Percentiles rank a stretch among this genome's conserved stretches.
These are phyloP conservation scores for Jacana jacana DNA, from an alignment of 2,113 vertebrate species.

Conservation along the genomic window DNA sequence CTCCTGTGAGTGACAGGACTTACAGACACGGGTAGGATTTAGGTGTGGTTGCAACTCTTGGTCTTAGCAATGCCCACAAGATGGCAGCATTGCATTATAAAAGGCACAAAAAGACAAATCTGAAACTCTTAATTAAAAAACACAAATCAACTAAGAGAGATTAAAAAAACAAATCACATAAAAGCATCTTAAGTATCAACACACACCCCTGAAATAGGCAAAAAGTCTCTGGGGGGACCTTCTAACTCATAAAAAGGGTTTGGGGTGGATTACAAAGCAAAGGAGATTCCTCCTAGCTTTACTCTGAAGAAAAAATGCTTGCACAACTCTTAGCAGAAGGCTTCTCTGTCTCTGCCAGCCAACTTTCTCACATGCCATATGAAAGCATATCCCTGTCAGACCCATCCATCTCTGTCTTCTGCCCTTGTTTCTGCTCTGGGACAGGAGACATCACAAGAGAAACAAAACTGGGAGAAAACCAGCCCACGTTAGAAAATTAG, in stretches of 20 bases:
- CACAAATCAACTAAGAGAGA: neutral
- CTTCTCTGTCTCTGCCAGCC: neutral
- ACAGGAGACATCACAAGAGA: accelerated
- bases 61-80: neutral
- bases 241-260: neutral
- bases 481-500: neutral
- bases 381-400: neutral
- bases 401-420: neutral
- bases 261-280: neutral
- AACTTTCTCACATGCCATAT: neutral
- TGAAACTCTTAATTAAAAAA: too few relatives aligned
- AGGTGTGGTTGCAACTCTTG: neutral
- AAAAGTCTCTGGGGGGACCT: neutral
- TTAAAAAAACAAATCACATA: neutral
- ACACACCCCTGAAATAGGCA: neutral
- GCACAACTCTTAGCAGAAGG: neutral
- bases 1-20: neutral
- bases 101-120: neutral
- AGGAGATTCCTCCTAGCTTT: neutral
- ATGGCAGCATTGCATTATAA: neutral
- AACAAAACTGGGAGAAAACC: neutral
- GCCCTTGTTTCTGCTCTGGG: neutral
- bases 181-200: neutral
- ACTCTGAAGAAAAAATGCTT: neutral
- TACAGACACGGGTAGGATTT: accelerated